These are phyloP conservation scores for Carcharodon carcharias DNA, from an alignment of 2,797 vertebrate genomes.

Conservation along the genomic window DNA sequence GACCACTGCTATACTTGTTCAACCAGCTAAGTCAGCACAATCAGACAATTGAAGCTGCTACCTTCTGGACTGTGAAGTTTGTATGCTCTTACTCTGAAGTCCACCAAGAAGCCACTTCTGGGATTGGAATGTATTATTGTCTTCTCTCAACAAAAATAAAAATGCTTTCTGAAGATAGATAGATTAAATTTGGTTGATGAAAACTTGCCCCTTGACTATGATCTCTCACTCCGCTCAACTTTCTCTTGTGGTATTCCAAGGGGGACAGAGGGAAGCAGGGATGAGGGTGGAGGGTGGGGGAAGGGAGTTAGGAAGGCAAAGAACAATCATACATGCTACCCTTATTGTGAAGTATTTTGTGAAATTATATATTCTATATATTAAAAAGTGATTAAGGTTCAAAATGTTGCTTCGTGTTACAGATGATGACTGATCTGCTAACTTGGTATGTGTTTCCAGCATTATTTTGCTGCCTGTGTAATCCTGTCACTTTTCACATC, in stretches of 20 bases:
- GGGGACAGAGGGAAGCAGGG: neutral
- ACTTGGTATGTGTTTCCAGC: neutral
- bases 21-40: neutral
- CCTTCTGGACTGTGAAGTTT: neutral
- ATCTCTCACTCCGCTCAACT: neutral
- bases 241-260: neutral
- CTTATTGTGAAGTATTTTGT: neutral
- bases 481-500: neutral
- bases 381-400: neutral
- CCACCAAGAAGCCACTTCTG: neutral
- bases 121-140: neutral
- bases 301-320: neutral
- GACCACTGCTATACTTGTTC: neutral
- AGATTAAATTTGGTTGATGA: neutral
- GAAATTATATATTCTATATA: neutral
- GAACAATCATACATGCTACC: neutral
- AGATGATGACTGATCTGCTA: neutral
- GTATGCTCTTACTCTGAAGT: neutral
- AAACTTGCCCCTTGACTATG: neutral
- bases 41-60: neutral
- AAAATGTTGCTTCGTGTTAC: neutral
- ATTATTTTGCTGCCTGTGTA: neutral
- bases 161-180: neutral
- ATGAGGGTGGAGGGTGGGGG: neutral
- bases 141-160: neutral